Evolutionary conservation across 2,113 vertebrate species (phyloP), one percentile per base, ranked within the genome.

Genomic region (Eudyptes chrysolophus): DNA sequence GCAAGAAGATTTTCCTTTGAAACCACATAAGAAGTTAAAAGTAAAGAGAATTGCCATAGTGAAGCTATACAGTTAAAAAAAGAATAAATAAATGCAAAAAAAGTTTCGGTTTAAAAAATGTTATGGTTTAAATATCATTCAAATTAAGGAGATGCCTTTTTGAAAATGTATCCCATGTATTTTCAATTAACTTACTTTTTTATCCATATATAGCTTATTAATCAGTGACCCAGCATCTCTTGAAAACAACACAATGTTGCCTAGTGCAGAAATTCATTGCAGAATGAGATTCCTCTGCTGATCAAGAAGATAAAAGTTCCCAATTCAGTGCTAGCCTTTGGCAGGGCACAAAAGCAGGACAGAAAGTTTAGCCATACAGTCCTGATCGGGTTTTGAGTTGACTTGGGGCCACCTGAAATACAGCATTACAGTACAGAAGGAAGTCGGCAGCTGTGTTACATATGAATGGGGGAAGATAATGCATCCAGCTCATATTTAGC

Each of bases 391-490:
- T 20, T 11, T 48, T 6, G 11, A 24, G 36, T 3, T 30, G 16
- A 11, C 9, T 3, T 11, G 34, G 25, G 34, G 38, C 38, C 44
- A 18, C 49, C 61, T 27, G 30, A 54, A 57, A 13, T 0, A 7
- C 9, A 6, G 26, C 3, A 4, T 4, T 16, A 8, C 14, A 13
- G 34, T 2, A 9, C 4, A 5, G 46, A 13, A 38, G 44, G 60
- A 65, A 32, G 9, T 58, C 8, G 4, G 54, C 74, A 71, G 48
- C 54, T 1, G 19, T 3, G 32, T 3, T 32, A n/a, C 58, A 49
- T 55, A 1, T 1, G 15, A 10, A 29, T 0, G 1, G 36, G 40
- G 26, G 68, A 8, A 60, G 27, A 51, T 4, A 9, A 17, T 2
- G 1, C 46, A 10, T 5, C 14, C 52, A 65, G 44, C 55, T 46